phyloP scores from a whole-genome alignment of 2,113 vertebrate genomes.

The Jaculus jaculus region DNA sequence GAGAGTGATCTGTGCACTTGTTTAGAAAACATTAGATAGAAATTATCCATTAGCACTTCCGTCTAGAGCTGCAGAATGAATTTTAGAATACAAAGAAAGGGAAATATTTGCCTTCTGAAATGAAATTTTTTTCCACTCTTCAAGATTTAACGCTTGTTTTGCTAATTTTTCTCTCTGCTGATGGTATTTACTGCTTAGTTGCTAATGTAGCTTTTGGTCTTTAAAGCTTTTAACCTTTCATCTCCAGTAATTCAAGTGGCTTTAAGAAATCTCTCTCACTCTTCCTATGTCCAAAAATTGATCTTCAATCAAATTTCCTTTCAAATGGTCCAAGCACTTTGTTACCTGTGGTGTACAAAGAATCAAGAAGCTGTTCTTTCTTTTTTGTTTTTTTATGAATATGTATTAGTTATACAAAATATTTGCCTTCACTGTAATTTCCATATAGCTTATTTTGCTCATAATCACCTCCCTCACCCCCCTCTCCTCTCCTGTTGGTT shows the following conservation, averaged over 20 bases:
- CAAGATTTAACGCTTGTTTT: conserved; percentile 85
- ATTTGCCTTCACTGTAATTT: neutral
- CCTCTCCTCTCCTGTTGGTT: too few species aligned
- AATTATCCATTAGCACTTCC: conserved; percentile 74
- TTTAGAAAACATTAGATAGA: conserved; percentile 69
- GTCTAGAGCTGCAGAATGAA: conserved; percentile 77
- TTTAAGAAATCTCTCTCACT: conserved; percentile 85
- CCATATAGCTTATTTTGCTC: neutral
- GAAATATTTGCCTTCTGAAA: conserved; percentile 70
- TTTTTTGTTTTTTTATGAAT: neutral
- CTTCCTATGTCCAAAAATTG: conserved; percentile 83
- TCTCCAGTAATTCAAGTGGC: conserved; percentile 85
- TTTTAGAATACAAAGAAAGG: conserved; percentile 79
- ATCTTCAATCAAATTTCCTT: conserved; percentile 84
- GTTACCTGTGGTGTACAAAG: conserved; percentile 75
- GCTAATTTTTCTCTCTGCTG: conserved; percentile 86
- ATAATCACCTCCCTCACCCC: neutral
- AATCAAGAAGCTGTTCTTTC: conserved; percentile 64
- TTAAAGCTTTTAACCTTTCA: conserved; percentile 90
- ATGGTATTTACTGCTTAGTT: conserved; percentile 86
- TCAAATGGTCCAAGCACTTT: conserved; percentile 79
- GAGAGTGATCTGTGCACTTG: conserved; percentile 33
- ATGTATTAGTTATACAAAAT: neutral
- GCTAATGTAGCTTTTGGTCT: conserved; percentile 86
- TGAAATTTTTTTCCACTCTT: conserved; percentile 79